These are phyloP conservation scores for Erebia epiphron DNA, from an alignment of 2,888 invertebrate species.

Conservation along the genomic window DNA sequence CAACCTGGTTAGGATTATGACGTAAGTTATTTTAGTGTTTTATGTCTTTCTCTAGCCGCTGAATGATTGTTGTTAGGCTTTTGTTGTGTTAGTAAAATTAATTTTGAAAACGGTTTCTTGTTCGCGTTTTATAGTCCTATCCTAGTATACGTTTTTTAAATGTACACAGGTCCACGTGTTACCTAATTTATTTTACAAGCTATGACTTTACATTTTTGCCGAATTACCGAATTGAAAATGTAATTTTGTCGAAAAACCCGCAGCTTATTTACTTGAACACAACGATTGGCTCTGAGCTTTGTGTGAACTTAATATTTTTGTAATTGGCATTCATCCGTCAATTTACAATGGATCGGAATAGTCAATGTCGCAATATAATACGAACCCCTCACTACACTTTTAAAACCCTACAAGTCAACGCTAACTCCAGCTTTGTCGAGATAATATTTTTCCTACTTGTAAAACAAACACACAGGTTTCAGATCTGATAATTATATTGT, in stretches of 20 bases:
- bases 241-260: too few species aligned
- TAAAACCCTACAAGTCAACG: not conserved
- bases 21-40: slow-evolving; percentile 62
- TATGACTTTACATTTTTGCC: too few species aligned
- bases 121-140: not conserved
- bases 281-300: too few species aligned
- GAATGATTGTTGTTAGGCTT: slow-evolving; percentile 32
- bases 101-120: not conserved
- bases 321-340: too few species aligned
- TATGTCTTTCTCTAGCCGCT: slow-evolving; percentile 43
- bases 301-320: too few species aligned
- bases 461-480: not conserved
- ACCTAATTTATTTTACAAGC: too few species aligned
- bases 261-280: too few species aligned
- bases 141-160: not conserved
- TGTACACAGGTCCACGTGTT: too few species aligned
- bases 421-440: not conserved
- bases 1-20: slow-evolving; percentile 73
- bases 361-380: too few species aligned
- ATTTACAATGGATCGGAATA: too few species aligned
- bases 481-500: not conserved
- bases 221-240: too few species aligned
- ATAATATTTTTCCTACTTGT: not conserved
- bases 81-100: slow-evolving; percentile 4
- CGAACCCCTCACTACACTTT: too few species aligned